phyloP scores from a whole-genome alignment of 2,113 vertebrate species.

The Melanerpes aurifrons region DNA sequence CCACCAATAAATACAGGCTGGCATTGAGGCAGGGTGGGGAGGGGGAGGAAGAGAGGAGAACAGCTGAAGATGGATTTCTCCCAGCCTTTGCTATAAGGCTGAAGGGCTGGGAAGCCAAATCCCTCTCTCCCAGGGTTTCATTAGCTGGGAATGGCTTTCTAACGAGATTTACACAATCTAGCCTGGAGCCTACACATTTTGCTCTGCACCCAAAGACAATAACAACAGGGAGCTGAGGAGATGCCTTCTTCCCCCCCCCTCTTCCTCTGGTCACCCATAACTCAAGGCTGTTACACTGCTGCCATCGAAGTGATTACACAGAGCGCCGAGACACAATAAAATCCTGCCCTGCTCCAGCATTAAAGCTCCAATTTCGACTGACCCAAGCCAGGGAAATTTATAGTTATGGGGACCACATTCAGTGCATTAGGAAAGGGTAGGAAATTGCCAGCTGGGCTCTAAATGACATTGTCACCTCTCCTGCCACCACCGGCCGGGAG shows the following conservation, averaged over 20 bases:
- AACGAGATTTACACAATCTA: constrained; percentile 58
- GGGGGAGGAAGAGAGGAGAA: neutral
- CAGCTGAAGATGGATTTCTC: constrained; percentile 36
- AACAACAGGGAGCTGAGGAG: constrained; percentile 19
- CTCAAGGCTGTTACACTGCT: neutral
- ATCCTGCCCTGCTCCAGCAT: neutral
- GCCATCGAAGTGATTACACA: neutral
- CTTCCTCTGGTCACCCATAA: constrained; percentile 13
- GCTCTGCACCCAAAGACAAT: constrained; percentile 56
- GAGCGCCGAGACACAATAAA: neutral
- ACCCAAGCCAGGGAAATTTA: constrained; percentile 12
- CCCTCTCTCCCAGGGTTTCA: constrained; percentile 71
- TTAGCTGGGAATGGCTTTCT: constrained; percentile 69
- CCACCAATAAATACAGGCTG: neutral
- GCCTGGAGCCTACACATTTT: constrained; percentile 36
- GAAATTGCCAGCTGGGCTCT: constrained; percentile 12
- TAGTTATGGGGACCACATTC: neutral
- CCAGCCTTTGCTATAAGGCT: constrained; percentile 41
- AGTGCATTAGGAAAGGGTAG: neutral
- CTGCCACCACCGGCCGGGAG: neutral
- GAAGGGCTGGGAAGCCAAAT: constrained; percentile 19
- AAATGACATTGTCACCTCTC: neutral
- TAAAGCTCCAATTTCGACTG: neutral
- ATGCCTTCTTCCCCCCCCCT: neutral
- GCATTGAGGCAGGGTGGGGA: neutral